phyloP scores from a whole-genome alignment of 2,888 invertebrate species.

The Callimorpha dominula region DNA sequence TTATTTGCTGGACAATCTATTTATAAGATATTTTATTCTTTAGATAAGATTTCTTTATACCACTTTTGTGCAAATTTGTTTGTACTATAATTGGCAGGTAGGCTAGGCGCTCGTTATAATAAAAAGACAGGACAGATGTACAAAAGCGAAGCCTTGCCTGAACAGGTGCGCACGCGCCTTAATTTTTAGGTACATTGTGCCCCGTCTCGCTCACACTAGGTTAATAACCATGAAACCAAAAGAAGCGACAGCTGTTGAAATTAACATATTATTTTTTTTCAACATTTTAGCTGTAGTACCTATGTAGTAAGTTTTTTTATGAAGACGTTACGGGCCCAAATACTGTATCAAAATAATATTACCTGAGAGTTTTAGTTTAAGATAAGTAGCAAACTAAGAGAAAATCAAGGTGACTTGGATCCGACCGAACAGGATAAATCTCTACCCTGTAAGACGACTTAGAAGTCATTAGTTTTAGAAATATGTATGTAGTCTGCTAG shows the following conservation, averaged over 20 bases:
- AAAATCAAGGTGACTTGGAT: neutral
- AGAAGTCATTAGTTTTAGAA: neutral
- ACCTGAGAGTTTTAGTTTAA: neutral
- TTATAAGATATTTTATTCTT: too few relatives aligned
- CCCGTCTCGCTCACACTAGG: constrained; percentile 52
- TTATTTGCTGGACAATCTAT: neutral
- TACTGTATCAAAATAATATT: neutral
- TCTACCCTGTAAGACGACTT: too few relatives aligned
- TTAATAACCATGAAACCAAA: constrained; percentile 38
- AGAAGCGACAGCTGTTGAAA: constrained; percentile 26
- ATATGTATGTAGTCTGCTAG: neutral
- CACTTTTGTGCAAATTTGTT: constrained; percentile 21
- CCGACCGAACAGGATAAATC: too few relatives aligned
- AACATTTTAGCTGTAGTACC: neutral
- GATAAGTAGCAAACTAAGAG: neutral
- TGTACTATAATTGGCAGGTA: constrained; percentile 52
- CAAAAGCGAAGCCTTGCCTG: constrained; percentile 42
- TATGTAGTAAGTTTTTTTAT: neutral
- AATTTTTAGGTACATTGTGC: constrained; percentile 42
- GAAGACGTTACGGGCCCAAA: neutral
- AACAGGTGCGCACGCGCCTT: constrained; percentile 77
- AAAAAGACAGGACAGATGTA: constrained; percentile 70
- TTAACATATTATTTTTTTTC: constrained; percentile 1
- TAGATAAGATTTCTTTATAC: constrained; percentile 11
- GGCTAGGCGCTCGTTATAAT: constrained; percentile 52